These are phyloP conservation scores for Vombatus ursinus DNA, from an alignment of 2,113 vertebrate genomes.

Conservation along the genomic window DNA sequence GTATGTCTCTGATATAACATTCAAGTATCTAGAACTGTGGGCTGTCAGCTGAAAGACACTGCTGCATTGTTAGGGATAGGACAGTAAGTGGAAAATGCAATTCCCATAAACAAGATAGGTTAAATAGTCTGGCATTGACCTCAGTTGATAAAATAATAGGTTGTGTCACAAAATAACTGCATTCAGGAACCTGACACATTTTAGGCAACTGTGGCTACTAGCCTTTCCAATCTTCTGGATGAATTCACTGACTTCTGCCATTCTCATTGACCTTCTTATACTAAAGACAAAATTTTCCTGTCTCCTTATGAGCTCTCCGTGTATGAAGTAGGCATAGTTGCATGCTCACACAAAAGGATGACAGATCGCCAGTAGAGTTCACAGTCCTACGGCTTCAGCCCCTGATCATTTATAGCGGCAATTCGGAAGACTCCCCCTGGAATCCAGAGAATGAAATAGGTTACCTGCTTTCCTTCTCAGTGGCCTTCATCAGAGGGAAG, in stretches of 20 bases:
- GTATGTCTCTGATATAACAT: constrained; percentile 53
- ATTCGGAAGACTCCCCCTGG: background rate
- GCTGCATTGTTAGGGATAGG: constrained; percentile 67
- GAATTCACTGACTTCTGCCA: background rate
- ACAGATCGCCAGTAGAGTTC: background rate
- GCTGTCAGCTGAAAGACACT: background rate
- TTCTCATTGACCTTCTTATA: background rate
- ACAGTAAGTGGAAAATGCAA: background rate
- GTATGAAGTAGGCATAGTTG: background rate
- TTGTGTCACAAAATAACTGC: background rate
- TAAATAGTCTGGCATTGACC: background rate
- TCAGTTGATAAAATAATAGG: background rate
- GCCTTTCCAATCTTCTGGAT: background rate
- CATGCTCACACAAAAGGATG: background rate
- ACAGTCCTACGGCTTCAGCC: background rate
- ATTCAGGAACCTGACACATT: background rate
- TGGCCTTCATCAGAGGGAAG: background rate
- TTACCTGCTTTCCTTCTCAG: background rate
- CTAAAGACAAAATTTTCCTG: background rate
- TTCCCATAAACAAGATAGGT: background rate
- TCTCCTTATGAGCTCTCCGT: background rate
- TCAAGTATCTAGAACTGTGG: constrained; percentile 68
- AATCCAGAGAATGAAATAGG: background rate
- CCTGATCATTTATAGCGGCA: background rate
- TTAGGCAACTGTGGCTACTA: background rate